Base-by-base conservation (phyloP, 2,113 vertebrate species). In the Epinephelus moara region DNA sequence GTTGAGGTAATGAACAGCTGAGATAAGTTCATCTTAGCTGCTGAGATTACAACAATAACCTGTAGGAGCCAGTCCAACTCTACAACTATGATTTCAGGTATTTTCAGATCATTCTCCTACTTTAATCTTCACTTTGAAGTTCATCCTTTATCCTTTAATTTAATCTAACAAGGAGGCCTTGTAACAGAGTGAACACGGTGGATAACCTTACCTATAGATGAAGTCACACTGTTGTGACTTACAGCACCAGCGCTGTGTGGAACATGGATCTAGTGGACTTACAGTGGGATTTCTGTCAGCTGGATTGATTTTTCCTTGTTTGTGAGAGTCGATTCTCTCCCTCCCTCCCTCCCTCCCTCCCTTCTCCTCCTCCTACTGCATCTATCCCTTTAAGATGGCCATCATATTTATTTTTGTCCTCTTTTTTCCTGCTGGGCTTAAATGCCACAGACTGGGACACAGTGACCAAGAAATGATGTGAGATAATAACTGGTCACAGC, bases 371-470 rank as follows among this genome's bases (percentile, higher is more conserved):
- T 52, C 13, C 25, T 25, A 14, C 55, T n/a, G 25, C 25, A 23
- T 33, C 27, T 19, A 4, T 37, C 12, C 40, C 25, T 72, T 63
- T 66, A 42, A 45, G 64, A 45, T 68, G 11, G 1, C 27, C 55
- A 25, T 67, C 42, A 60, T 61, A 60, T 82, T 72, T 52, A 63
- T 67, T 12, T 67, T 23, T 17, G 7, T 40, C 50, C 27, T 52
- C 18, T 40, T 3, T 63, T 47, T 40, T 23, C 66, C 70, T 6
- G 40, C 59, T 78, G 84, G 37, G 68, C 59, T 47, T 9, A 70
- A 84, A 77, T 37, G 63, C 50, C 71, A 82, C 11, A 33, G 50
- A 23, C 33, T 12, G 17, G 40, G 55, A 71, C 66, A 37, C 7
- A 45, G 37, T 45, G 66, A 45, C 42, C 33, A 71, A 53, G 23